phyloP scores from a whole-genome alignment of 2,888 invertebrate species.

The Pegoplata infirma region DNA sequence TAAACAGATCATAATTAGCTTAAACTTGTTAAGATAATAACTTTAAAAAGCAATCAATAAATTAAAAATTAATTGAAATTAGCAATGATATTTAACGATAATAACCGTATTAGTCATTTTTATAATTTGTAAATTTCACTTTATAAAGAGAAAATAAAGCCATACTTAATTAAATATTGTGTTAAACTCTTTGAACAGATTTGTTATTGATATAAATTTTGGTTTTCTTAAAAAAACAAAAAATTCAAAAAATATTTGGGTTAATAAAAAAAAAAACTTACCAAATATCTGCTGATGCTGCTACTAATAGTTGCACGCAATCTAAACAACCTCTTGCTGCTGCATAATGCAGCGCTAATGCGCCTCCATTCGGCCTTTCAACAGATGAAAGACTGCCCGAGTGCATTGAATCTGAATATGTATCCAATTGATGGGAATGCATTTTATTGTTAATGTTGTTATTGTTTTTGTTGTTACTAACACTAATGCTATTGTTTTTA shows the following conservation, averaged over 20 bases:
- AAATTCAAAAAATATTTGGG: slow-evolving; percentile 13
- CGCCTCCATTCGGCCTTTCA: slow-evolving; percentile 80
- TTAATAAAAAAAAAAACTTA: slow-evolving; percentile 76
- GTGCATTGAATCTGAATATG: slow-evolving; percentile 73
- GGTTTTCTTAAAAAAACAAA: background rate
- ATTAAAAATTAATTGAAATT: slow-evolving; percentile 20
- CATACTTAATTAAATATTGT: background rate
- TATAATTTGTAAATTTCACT: slow-evolving; percentile 34
- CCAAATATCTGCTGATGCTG: slow-evolving; percentile 89
- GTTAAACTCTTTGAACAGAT: too few relatives aligned
- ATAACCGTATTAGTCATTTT: slow-evolving; percentile 16
- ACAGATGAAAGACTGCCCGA: slow-evolving; percentile 76
- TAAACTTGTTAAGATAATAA: slow-evolving; percentile 2
- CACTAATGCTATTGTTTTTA: slow-evolving; percentile 52
- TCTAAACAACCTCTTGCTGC: slow-evolving; percentile 91
- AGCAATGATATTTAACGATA: too few relatives aligned
- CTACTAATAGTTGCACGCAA: slow-evolving; percentile 88
- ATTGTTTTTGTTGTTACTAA: slow-evolving; percentile 30
- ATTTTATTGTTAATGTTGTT: slow-evolving; percentile 66
- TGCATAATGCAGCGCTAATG: slow-evolving; percentile 91
- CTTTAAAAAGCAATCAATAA: slow-evolving; percentile 6
- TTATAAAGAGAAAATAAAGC: slow-evolving; percentile 14
- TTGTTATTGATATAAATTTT: slow-evolving; percentile 3
- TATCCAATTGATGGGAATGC: slow-evolving; percentile 76
- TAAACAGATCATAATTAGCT: background rate